phyloP scores from a whole-genome alignment of 2,797 vertebrate genomes.

The Gadopsis marmoratus region DNA sequence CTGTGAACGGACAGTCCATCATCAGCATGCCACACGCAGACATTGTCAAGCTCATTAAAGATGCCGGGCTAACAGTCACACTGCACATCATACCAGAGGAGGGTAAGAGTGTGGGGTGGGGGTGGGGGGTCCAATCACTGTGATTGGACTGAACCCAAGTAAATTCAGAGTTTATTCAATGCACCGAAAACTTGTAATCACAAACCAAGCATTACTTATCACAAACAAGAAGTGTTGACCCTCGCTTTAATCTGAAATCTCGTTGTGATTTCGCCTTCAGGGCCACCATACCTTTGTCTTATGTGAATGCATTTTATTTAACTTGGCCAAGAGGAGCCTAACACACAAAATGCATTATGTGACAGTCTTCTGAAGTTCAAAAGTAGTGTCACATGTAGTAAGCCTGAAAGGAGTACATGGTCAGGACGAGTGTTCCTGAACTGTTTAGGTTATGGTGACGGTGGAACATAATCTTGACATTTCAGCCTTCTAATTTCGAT shows the following conservation, averaged over 20 bases:
- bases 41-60: constrained; percentile 99
- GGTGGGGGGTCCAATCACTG: no score
- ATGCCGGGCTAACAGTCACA: constrained; percentile 97
- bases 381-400: not conserved
- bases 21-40: constrained; percentile 99
- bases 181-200: no score
- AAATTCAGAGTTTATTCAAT: no score
- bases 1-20: constrained; percentile 98
- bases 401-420: not conserved
- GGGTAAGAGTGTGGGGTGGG: constrained; percentile 84
- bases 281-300: not conserved
- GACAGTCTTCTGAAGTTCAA: constrained; percentile 6
- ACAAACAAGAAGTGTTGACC: no score
- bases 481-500: not conserved
- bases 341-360: not conserved
- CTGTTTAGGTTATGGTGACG: not conserved
- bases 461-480: constrained; percentile 9
- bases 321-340: not conserved
- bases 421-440: not conserved
- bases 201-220: no score
- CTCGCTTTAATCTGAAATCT: no score
- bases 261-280: no score
- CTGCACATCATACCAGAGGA: constrained; percentile 99
- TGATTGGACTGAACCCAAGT: no score
- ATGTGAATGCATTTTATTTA: constrained; percentile 3